phyloP scores from a whole-genome alignment of 2,113 vertebrate species.

The Oenanthe oenanthe region DNA sequence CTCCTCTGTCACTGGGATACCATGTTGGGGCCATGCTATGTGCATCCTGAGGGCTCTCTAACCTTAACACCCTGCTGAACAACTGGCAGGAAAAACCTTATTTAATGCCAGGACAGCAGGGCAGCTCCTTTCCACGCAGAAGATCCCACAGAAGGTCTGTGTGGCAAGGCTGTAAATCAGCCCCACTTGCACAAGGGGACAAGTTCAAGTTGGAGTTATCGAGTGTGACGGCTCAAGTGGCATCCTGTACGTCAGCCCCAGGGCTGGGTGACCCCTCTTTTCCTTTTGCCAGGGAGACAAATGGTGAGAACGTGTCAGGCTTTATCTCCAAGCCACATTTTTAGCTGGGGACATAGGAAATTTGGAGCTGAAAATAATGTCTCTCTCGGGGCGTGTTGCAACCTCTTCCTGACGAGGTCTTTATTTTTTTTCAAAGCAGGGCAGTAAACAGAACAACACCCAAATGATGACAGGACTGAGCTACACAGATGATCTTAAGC shows the following conservation, averaged over 20 bases:
- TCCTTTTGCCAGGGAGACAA: conserved; percentile 68
- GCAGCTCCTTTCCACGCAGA: background rate
- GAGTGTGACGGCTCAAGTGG: conserved; percentile 2
- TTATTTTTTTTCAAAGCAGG: conserved; percentile 37
- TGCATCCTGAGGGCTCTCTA: background rate
- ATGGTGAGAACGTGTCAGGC: conserved; percentile 63
- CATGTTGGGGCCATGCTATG: background rate
- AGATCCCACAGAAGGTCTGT: background rate
- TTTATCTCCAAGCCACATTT: conserved; percentile 59
- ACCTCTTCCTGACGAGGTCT: conserved; percentile 42
- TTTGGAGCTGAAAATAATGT: conserved; percentile 52
- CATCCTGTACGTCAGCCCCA: conserved; percentile 76
- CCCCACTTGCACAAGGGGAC: conserved; percentile 6
- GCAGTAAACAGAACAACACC: conserved; percentile 53
- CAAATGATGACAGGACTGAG: conserved; percentile 12
- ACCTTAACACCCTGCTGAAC: background rate
- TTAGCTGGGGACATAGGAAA: conserved; percentile 65
- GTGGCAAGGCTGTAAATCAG: conserved; percentile 23
- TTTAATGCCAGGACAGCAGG: background rate
- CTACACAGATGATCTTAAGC: background rate
- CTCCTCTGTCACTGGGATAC: background rate
- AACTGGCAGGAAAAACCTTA: background rate
- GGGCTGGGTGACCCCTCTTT: conserved; percentile 63
- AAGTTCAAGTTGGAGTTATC: conserved; percentile 72
- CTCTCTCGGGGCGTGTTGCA: conserved; percentile 21